Conservation (phyloP, 2,888 invertebrate species). For the Lottia scabra region DNA sequence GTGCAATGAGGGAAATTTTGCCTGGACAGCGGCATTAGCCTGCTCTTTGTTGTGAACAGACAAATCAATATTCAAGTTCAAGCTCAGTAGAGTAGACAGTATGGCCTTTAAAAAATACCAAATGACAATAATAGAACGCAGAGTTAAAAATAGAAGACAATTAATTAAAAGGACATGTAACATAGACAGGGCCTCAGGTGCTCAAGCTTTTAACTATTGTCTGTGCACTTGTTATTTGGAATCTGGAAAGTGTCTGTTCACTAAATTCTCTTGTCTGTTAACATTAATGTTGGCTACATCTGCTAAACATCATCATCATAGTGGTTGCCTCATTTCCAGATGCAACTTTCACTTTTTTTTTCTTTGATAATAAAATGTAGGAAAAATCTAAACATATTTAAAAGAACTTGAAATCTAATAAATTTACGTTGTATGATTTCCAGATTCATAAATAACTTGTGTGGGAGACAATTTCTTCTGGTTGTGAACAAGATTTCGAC, state of each 20-base stretch:
- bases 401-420: no score
- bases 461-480: no score
- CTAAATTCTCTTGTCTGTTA: not conserved
- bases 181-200: not conserved
- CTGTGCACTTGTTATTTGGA: not conserved
- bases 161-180: not conserved
- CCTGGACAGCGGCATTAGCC: no score
- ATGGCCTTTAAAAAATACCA: not conserved
- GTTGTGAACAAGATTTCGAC: no score
- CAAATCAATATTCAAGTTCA: not conserved
- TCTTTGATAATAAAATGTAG: conserved; percentile 1
- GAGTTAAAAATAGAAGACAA: no score
- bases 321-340: conserved; percentile 7
- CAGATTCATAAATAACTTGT: no score
- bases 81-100: no score
- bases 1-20: no score
- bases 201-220: not conserved
- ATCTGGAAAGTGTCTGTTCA: conserved; percentile 1
- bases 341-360: not conserved
- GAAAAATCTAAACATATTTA: not conserved
- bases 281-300: not conserved
- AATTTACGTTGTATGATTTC: no score
- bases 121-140: no score
- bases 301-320: not conserved
- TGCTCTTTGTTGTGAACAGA: not conserved